Evolutionary conservation across 2,888 invertebrate genomes (phyloP).

Genomic region (Horisme vitalbata): DNA sequence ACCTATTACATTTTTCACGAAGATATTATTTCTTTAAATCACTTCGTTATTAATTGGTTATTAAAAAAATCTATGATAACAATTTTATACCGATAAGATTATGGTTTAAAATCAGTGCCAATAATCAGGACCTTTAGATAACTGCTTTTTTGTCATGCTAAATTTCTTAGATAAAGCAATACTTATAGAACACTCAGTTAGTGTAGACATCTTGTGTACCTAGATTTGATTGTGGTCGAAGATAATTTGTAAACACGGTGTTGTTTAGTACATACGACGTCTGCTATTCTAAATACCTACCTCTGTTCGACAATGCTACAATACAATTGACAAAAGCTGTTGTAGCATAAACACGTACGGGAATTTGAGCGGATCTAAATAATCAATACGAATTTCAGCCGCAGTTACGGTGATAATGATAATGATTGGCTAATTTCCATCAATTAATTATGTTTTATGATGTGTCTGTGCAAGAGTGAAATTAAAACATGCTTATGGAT

Average conservation of each 20-base stretch:
- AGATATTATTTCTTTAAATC: no score
- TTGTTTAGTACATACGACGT: constrained; percentile 60
- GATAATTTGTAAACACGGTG: constrained; percentile 76
- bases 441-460: constrained; percentile 43
- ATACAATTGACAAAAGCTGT: constrained; percentile 70
- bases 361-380: constrained; percentile 48
- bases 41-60: no score
- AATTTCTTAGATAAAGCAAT: no score
- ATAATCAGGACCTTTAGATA: no score
- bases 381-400: constrained; percentile 7
- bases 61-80: no score
- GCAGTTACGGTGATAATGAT: constrained; percentile 8
- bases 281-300: constrained; percentile 63
- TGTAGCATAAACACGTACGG: constrained; percentile 56
- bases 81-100: no score
- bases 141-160: no score
- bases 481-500: constrained; percentile 49
- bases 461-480: constrained; percentile 34
- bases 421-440: constrained; percentile 14
- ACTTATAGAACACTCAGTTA: no score
- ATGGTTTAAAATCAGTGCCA: no score
- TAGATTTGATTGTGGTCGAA: constrained; percentile 60
- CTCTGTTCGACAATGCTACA: constrained; percentile 34
- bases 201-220: constrained; percentile 54
- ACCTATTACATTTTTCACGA: no score